phyloP scores from a whole-genome alignment of 2,888 invertebrate genomes.

The Aphrophora alni region DNA sequence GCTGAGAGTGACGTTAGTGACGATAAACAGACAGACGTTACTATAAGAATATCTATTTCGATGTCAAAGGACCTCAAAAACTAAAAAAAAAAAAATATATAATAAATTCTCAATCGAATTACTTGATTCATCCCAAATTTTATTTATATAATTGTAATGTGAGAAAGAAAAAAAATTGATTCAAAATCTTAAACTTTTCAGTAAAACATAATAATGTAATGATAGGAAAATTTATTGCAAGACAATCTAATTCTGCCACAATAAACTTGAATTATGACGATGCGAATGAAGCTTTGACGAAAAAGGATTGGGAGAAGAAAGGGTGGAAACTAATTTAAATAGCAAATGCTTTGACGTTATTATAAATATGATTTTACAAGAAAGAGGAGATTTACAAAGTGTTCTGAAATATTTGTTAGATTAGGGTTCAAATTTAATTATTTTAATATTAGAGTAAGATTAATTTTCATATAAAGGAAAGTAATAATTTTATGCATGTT shows the following conservation, averaged over 20 bases:
- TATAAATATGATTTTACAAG: conserved; percentile 6
- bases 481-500: too few species aligned
- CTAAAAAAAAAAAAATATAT: too few species aligned
- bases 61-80: too few species aligned
- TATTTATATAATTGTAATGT: too few species aligned
- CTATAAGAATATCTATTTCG: too few species aligned
- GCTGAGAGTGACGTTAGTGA: too few species aligned
- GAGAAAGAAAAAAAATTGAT: too few species aligned
- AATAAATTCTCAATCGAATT: too few species aligned
- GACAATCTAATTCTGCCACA: conserved; percentile 9
- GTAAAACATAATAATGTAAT: neutral
- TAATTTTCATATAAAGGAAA: too few species aligned
- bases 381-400: neutral
- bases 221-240: neutral
- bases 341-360: conserved; percentile 9
- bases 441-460: neutral
- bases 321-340: conserved; percentile 1
- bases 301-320: neutral
- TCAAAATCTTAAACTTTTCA: neutral
- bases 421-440: neutral
- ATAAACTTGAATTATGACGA: neutral
- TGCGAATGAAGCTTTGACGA: neutral
- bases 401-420: neutral
- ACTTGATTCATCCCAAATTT: too few species aligned
- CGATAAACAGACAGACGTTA: too few species aligned